A percentile compares a stretch with the other conserved stretches of the same genome.
These are phyloP conservation scores for Tapera naevia DNA, from an alignment of 2,797 vertebrate genomes.

Conservation along the genomic window DNA sequence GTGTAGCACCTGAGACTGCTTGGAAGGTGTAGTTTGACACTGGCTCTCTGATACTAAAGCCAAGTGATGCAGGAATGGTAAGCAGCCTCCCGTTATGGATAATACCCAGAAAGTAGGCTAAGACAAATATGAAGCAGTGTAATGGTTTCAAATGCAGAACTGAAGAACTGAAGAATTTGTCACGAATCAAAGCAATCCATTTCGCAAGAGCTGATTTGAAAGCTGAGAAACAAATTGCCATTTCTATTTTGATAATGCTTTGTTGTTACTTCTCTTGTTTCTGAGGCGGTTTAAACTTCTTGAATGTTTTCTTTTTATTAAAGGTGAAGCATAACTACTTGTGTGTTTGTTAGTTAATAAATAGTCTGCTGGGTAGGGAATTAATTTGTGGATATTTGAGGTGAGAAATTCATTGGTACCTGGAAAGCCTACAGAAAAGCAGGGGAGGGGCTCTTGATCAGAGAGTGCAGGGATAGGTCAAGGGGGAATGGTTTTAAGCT, in stretches of 20 bases:
- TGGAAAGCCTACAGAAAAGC: not conserved
- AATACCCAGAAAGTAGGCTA: not conserved
- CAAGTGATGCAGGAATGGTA: not conserved
- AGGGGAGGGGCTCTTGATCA: too few species aligned
- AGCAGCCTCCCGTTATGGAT: not conserved
- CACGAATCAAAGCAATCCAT: not conserved
- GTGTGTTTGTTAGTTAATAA: conserved; percentile 1
- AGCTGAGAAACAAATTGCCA: not conserved
- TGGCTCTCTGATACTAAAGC: not conserved
- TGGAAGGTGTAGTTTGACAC: not conserved
- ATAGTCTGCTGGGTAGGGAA: not conserved
- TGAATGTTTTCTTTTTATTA: not conserved
- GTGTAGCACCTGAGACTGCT: not conserved
- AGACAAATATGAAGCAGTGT: not conserved
- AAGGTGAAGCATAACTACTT: not conserved
- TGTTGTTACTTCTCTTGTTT: not conserved
- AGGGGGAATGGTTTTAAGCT: too few species aligned
- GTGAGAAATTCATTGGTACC: conserved; percentile 12
- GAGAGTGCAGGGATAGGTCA: too few species aligned
- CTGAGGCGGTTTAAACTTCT: not conserved
- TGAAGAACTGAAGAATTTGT: not conserved
- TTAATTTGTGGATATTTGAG: conserved; percentile 37
- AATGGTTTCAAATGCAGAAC: not conserved
- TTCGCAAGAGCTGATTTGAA: conserved; percentile 5
- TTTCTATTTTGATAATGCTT: not conserved